Percentiles rank a stretch among this genome's conserved stretches.
These are phyloP conservation scores for Aporrectodea caliginosa DNA, from an alignment of 1,140 invertebrate species.

Conservation along the genomic window DNA sequence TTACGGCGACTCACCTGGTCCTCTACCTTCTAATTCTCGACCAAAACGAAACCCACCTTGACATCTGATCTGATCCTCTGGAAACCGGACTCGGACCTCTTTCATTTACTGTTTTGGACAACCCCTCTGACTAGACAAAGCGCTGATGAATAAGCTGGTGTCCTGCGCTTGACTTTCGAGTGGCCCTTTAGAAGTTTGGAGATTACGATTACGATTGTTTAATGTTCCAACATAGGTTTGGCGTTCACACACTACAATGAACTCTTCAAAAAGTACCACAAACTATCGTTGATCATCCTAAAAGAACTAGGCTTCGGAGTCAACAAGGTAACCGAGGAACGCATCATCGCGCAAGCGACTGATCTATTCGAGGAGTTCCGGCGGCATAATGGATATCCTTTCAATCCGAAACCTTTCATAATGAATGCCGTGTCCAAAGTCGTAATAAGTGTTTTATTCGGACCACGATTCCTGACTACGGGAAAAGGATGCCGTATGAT, in stretches of 20 bases:
- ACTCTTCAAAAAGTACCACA: conserved; percentile 22
- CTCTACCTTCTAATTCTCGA: no score
- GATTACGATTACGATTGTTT: not conserved
- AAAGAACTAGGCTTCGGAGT: conserved; percentile 15
- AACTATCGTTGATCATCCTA: not conserved
- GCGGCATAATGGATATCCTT: not conserved
- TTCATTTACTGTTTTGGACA: no score
- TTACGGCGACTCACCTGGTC: no score
- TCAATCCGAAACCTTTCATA: not conserved
- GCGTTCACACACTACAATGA: conserved; percentile 1
- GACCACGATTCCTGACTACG: not conserved
- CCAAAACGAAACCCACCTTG: no score
- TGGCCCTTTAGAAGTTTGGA: no score
- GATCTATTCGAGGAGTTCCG: conserved; percentile 5
- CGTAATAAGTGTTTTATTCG: conserved; percentile 1
- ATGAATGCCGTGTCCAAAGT: not conserved
- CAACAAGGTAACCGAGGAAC: conserved; percentile 7
- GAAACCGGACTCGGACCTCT: no score
- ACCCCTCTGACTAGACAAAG: no score
- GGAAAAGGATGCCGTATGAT: not conserved
- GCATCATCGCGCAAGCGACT: conserved; percentile 13
- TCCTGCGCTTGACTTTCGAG: no score
- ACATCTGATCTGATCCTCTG: no score
- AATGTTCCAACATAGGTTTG: not conserved
- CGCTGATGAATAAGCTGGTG: no score